A percentile compares a stretch with the other conserved stretches of the same genome.
Conservation (phyloP, 2,888 invertebrate species). For the Amblyjoppa proteus region DNA sequence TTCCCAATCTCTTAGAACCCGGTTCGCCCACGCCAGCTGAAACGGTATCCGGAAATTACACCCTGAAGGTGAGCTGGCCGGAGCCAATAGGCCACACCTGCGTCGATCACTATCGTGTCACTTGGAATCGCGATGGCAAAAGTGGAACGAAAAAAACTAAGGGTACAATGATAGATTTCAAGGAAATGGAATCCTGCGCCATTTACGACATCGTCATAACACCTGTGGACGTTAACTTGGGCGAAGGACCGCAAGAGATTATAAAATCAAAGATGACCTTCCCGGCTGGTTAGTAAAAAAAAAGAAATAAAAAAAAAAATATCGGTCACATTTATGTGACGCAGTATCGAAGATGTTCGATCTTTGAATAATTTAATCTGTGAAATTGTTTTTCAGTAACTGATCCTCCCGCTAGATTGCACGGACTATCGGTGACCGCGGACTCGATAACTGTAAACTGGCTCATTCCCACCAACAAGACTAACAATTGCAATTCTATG, state of each 20-base stretch:
- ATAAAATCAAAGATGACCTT: constrained; percentile 62
- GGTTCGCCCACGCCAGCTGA: constrained; percentile 66
- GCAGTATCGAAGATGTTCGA: no score
- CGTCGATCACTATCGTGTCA: constrained; percentile 74
- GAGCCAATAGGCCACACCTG: constrained; percentile 75
- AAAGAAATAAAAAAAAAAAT: neutral
- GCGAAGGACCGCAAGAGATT: constrained; percentile 60
- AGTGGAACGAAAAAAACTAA: constrained; percentile 34
- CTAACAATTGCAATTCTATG: constrained; percentile 74
- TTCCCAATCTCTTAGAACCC: constrained; percentile 69
- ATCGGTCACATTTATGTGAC: no score
- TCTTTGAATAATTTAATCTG: neutral
- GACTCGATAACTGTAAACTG: constrained; percentile 73
- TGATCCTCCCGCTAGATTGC: constrained; percentile 64
- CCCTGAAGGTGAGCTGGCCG: constrained; percentile 75
- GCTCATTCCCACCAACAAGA: constrained; percentile 71
- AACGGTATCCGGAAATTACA: constrained; percentile 66
- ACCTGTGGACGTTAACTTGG: constrained; percentile 70
- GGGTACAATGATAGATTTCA: constrained; percentile 68
- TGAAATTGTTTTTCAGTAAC: constrained; percentile 66
- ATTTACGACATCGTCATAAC: constrained; percentile 73
- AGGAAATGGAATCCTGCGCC: constrained; percentile 74
- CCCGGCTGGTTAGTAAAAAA: constrained; percentile 59
- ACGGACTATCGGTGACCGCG: constrained; percentile 31
- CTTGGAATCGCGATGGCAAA: constrained; percentile 54